These are phyloP conservation scores for Triops cancriformis DNA, from an alignment of 1,140 invertebrate genomes.

Conservation along the genomic window DNA sequence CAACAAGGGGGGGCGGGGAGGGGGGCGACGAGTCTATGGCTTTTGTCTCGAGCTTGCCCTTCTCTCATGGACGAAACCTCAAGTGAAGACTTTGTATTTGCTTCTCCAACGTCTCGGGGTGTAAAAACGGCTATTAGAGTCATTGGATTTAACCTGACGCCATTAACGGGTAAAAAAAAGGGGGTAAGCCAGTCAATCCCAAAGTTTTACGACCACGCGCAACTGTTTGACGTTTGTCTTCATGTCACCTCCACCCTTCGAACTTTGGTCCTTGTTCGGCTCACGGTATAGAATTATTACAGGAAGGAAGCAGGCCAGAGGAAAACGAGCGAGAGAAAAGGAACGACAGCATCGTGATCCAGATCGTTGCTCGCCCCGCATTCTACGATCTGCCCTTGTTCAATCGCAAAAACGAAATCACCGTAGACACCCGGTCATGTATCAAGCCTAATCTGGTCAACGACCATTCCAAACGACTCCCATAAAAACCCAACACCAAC, in stretches of 20 bases:
- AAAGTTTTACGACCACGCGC: neutral
- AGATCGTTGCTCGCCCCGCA: neutral
- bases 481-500: neutral
- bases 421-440: neutral
- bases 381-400: neutral
- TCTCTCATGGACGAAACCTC: neutral
- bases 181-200: slow-evolving; percentile 2
- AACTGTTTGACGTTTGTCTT: slow-evolving; percentile 14
- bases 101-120: neutral
- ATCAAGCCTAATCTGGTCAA: slow-evolving; percentile 5
- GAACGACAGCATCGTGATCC: neutral
- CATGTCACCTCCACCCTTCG: neutral
- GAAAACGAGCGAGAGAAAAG: neutral
- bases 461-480: neutral
- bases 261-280: neutral
- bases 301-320: neutral
- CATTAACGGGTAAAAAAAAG: neutral
- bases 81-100: neutral
- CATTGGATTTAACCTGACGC: neutral
- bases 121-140: neutral
- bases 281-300: neutral
- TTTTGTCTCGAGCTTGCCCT: neutral
- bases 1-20: no score
- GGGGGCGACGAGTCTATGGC: neutral
- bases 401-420: neutral